These are phyloP conservation scores for Cheilosia vulpina DNA, from an alignment of 2,888 invertebrate species.

Conservation along the genomic window DNA sequence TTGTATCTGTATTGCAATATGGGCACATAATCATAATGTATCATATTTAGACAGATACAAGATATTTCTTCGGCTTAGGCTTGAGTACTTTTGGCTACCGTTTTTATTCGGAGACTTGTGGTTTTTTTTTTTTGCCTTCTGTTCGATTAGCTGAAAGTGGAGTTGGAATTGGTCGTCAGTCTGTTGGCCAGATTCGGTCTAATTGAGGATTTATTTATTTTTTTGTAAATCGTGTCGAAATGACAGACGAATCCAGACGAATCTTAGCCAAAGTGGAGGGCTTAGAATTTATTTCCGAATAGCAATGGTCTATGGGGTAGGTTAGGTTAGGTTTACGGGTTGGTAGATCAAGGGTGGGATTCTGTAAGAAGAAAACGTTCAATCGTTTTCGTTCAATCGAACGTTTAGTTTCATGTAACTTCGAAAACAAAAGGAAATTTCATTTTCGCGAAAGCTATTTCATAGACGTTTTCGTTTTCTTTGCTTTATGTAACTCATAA, in stretches of 20 bases:
- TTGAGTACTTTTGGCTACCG: constrained; percentile 54
- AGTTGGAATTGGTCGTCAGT: constrained; percentile 3
- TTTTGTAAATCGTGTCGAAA: not conserved
- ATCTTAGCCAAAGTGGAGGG: not conserved
- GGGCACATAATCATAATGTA: constrained; percentile 64
- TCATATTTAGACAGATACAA: constrained; percentile 66
- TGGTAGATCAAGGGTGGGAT: too few species aligned
- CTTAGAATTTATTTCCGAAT: not conserved
- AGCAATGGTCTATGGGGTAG: too few species aligned
- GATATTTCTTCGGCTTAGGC: constrained; percentile 61
- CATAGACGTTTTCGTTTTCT: too few species aligned
- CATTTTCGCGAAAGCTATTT: too few species aligned
- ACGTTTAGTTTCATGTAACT: too few species aligned
- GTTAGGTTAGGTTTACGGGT: too few species aligned
- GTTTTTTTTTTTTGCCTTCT: constrained; percentile 5
- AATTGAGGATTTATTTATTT: not conserved
- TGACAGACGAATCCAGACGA: not conserved
- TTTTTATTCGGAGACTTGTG: not conserved
- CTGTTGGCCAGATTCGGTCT: not conserved
- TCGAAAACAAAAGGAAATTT: too few species aligned
- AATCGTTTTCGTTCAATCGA: too few species aligned
- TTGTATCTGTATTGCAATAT: constrained; percentile 40
- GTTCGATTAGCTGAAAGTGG: constrained; percentile 13
- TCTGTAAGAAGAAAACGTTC: too few species aligned
- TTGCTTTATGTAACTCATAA: too few species aligned